Evolutionary conservation across 2,888 invertebrate species (phyloP).

Genomic region (Sepiola atlantica): DNA sequence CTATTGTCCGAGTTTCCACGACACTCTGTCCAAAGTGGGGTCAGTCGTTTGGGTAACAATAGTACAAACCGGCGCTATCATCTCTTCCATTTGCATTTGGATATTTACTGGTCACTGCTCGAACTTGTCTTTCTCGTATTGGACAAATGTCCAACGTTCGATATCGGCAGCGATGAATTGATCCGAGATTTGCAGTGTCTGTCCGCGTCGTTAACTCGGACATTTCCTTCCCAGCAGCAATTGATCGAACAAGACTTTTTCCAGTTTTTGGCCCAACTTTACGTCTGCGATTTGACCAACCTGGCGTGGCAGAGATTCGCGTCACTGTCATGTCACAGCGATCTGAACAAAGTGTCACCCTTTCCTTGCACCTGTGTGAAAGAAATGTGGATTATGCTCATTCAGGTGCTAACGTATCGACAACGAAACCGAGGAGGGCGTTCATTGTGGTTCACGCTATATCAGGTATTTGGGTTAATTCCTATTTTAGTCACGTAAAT

Average conservation of each 20-base stretch:
- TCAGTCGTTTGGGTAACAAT: not conserved
- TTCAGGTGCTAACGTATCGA: slow-evolving; percentile 56
- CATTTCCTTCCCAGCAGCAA: not conserved
- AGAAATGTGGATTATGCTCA: slow-evolving; percentile 59
- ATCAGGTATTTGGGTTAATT: not conserved
- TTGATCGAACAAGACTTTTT: slow-evolving; percentile 34
- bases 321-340: not conserved
- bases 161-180: not conserved
- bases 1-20: not conserved
- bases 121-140: slow-evolving; percentile 55
- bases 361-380: slow-evolving; percentile 62
- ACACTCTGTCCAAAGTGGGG: slow-evolving; percentile 38
- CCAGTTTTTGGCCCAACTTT: not conserved
- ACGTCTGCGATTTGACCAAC: not conserved
- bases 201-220: not conserved
- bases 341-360: slow-evolving; percentile 50
- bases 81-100: slow-evolving; percentile 60
- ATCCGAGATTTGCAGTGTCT: slow-evolving; percentile 46
- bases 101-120: slow-evolving; percentile 61
- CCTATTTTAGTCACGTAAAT: no score
- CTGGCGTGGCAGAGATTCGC: not conserved
- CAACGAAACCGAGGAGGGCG: slow-evolving; percentile 52
- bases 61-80: slow-evolving; percentile 50
- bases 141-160: slow-evolving; percentile 51
- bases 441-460: not conserved